Conservation (phyloP, 1,140 invertebrate genomes). For the Micrasema minimum region DNA sequence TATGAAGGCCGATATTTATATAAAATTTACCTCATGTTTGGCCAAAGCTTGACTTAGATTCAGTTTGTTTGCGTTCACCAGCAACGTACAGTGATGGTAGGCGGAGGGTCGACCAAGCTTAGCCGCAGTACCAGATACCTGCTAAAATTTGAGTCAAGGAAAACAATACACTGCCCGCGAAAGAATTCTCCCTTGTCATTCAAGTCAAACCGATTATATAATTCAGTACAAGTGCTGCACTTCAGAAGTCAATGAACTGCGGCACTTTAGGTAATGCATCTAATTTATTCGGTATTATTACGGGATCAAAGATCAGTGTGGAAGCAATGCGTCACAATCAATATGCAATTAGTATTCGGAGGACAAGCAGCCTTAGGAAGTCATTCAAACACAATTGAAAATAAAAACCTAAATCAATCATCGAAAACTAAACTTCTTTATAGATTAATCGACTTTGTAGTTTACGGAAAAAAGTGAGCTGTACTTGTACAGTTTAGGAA, state of each 20-base stretch:
- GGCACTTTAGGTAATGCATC: background rate
- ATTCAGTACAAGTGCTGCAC: background rate
- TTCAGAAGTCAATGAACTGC: background rate
- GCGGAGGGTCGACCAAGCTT: conserved; percentile 86
- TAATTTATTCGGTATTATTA: conserved; percentile 16
- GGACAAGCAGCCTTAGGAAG: background rate
- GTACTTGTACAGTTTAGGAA: too few relatives aligned
- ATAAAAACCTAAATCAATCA: background rate
- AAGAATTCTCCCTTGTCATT: background rate
- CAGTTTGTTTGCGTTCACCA: conserved; percentile 84
- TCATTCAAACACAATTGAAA: background rate
- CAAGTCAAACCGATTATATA: background rate
- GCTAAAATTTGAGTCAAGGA: conserved; percentile 41
- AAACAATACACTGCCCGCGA: conserved; percentile 2
- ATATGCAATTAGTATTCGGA: conserved; percentile 19
- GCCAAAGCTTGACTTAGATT: conserved; percentile 74
- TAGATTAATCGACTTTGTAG: too few relatives aligned
- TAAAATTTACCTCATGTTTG: conserved; percentile 74
- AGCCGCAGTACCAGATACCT: conserved; percentile 93
- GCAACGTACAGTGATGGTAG: conserved; percentile 95
- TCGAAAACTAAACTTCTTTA: too few relatives aligned
- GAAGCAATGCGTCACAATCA: conserved; percentile 12
- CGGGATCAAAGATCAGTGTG: conserved; percentile 8
- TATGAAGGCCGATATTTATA: too few relatives aligned
- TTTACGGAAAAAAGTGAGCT: too few relatives aligned